Conservation (phyloP, 2,888 invertebrate species). For the Chironomus riparius region DNA sequence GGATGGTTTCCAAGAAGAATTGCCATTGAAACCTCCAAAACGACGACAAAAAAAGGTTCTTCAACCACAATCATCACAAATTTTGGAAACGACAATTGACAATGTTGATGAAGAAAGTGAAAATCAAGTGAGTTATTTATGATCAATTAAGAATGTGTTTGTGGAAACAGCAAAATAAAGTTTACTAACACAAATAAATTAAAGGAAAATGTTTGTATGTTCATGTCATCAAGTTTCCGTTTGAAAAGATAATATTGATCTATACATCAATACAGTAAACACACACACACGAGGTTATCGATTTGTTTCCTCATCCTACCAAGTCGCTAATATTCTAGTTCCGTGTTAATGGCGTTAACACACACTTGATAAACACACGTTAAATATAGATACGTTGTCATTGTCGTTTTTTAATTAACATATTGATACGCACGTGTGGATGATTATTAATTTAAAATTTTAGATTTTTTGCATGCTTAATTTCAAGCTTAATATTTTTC, state of each 20-base stretch:
- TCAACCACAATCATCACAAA: background rate
- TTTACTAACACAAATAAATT: background rate
- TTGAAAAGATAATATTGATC: no score
- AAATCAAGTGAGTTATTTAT: slow-evolving; percentile 11
- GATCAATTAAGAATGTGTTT: background rate
- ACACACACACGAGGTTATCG: no score
- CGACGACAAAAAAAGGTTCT: background rate
- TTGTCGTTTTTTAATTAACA: no score
- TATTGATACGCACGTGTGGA: no score
- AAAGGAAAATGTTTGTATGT: background rate
- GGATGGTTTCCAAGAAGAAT: background rate
- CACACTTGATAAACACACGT: no score
- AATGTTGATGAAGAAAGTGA: slow-evolving; percentile 1
- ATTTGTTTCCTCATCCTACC: no score
- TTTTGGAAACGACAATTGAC: slow-evolving; percentile 14
- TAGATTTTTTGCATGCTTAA: background rate
- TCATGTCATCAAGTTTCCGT: background rate
- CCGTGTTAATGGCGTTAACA: no score
- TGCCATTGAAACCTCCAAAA: slow-evolving; percentile 7
- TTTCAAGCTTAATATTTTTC: background rate
- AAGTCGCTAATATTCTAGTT: no score
- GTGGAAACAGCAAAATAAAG: background rate
- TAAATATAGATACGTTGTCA: background rate
- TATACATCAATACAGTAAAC: no score
- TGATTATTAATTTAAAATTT: no score